Base-by-base conservation (phyloP, 2,797 vertebrate species). In the Poeciliopsis paucimaculata region DNA sequence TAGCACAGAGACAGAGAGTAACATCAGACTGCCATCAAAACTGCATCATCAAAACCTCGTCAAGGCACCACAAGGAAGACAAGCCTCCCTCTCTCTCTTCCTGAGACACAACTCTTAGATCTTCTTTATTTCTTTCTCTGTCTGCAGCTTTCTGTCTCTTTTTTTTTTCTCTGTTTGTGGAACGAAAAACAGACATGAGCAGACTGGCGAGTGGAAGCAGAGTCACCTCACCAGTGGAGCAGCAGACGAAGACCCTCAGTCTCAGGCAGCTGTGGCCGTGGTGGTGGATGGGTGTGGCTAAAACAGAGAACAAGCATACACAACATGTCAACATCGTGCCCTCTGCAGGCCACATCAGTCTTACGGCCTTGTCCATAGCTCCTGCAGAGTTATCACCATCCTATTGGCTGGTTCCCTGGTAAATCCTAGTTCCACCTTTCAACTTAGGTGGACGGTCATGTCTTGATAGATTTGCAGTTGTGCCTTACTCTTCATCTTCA, bases 211-310 rank as follows among this genome's bases (percentile, higher is more conserved):
- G 31, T 2, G 5, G 64, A 64, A 18, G 76, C 46, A 28, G 74
- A 45, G 13, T 18, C 46, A 72, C 96, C 97, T 97, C 93, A 99
- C 98, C 96, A 81, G 97, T 97, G 84, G 97, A 96, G 53, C 98
- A 99, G 96, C 98, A 99, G 87, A 99, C 98, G 39, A 96, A 98
- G 82, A 98, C 97, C 86, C 98, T 96, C 97, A 99, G 97, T 95
- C 97, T 97, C 92, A 99, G 96, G 95, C 98, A 99, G 94, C 96
- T 96, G 88, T 96, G 96, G 90, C 95, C 97, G 78, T 98, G 97
- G 94, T 97, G 97, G 92, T 98, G 98, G 31, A 96, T 96, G 36
- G 98, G 97, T 20, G 97, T 97, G 88, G 98, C 98, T 98, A 92
- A 46, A 91, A 90, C 53, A 82, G 49, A 80, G 77, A 60, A 80